A percentile compares a stretch with the other conserved stretches of the same genome.
Evolutionary conservation across 2,888 invertebrate genomes (phyloP).

Genomic region (Saturnia pavonia): DNA sequence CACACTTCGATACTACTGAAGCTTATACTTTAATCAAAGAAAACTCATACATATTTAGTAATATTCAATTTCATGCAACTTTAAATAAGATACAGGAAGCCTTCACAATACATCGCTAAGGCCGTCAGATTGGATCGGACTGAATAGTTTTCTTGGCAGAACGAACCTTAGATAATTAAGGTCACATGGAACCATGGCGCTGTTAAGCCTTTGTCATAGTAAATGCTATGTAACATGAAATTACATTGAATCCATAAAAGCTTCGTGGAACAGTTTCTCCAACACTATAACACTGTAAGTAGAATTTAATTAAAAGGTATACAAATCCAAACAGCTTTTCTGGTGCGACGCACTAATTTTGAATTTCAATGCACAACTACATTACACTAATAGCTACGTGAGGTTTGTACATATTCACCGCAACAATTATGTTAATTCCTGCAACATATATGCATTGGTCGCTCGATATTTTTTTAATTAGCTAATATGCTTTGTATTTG

Average conservation of each 20-base stretch:
- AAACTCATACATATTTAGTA: not conserved
- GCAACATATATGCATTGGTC: no score
- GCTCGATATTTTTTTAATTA: no score
- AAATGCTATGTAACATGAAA: not conserved
- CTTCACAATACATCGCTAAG: conserved; percentile 30
- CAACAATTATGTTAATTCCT: no score
- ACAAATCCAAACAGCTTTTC: not conserved
- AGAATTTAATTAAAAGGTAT: not conserved
- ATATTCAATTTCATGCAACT: not conserved
- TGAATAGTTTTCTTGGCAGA: conserved; percentile 31
- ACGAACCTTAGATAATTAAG: conserved; percentile 7
- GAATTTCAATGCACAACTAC: not conserved
- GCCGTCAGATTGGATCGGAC: conserved; percentile 32
- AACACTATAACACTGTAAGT: not conserved
- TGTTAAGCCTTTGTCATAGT: not conserved
- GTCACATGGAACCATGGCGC: not conserved
- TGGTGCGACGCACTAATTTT: not conserved
- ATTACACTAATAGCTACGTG: not conserved
- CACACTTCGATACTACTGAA: no score
- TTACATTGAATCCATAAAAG: not conserved
- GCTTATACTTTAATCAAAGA: not conserved
- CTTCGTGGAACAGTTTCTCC: not conserved
- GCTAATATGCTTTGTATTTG: no score
- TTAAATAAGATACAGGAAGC: conserved; percentile 24
- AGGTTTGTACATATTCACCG: not conserved